These are phyloP conservation scores for Lagopus muta DNA, from an alignment of 2,113 vertebrate species.

Conservation along the genomic window DNA sequence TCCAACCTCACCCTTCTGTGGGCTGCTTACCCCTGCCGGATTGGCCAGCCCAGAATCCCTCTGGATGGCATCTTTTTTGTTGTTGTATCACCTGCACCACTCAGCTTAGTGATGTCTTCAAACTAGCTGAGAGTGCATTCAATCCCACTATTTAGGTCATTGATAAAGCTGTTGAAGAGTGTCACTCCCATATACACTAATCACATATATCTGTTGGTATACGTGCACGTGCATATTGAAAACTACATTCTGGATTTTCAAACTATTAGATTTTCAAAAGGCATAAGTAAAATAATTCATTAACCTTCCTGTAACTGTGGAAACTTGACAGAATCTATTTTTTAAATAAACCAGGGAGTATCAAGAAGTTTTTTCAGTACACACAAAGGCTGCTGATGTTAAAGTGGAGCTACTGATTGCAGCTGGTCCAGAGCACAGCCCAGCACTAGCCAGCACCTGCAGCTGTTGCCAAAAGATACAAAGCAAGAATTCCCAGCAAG, in stretches of 20 bases:
- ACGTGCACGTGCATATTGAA: not conserved
- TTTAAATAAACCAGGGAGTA: not conserved
- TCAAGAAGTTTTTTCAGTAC: not conserved
- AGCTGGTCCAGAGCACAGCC: rapidly evolving
- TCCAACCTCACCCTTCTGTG: too few species aligned
- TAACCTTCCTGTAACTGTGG: not conserved
- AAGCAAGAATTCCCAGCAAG: not conserved
- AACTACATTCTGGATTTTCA: not conserved
- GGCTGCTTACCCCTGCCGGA: too few species aligned
- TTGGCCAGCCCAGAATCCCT: too few species aligned
- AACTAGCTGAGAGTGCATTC: too few species aligned
- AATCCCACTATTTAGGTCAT: too few species aligned
- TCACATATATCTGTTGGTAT: not conserved
- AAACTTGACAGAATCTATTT: not conserved
- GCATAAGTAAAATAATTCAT: not conserved
- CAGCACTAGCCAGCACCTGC: rapidly evolving
- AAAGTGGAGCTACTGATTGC: not conserved
- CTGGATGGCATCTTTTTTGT: too few species aligned
- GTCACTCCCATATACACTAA: too few species aligned
- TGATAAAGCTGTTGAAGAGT: too few species aligned
- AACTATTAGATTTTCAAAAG: not conserved
- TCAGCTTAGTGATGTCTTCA: too few species aligned
- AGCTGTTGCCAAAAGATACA: not conserved
- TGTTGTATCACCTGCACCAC: too few species aligned
- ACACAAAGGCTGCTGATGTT: not conserved